Evolutionary conservation across 2,888 invertebrate species (phyloP).

Genomic region (Neoascia interrupta): DNA sequence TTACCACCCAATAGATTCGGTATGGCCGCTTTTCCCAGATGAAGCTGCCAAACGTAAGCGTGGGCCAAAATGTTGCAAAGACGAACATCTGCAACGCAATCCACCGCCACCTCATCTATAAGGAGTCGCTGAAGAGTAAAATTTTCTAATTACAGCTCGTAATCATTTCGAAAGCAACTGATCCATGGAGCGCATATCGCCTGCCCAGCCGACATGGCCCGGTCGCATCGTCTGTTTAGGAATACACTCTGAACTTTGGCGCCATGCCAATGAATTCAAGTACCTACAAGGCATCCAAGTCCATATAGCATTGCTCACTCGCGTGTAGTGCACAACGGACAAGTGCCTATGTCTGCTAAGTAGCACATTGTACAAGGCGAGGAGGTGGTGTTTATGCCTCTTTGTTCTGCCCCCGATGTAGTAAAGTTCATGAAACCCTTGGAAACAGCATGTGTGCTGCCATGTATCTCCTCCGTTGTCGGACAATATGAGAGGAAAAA

Average conservation of each 20-base stretch:
- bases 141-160: constrained; percentile 64
- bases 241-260: constrained; percentile 60
- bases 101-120: constrained; percentile 27
- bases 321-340: constrained; percentile 37
- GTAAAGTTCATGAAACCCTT: constrained; percentile 47
- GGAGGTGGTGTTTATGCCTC: constrained; percentile 14
- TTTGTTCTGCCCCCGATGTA: constrained; percentile 6
- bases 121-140: constrained; percentile 48
- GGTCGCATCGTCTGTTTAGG: constrained; percentile 1
- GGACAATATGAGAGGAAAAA: not conserved
- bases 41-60: too few species aligned
- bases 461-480: constrained; percentile 10
- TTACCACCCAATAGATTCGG: too few species aligned
- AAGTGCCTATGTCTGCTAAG: constrained; percentile 40
- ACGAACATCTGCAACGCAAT: not conserved
- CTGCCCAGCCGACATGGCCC: not conserved
- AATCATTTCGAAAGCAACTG: constrained; percentile 53
- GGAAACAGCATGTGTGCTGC: not conserved
- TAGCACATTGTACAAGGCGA: constrained; percentile 41
- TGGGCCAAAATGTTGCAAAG: too few species aligned
- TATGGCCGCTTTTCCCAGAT: too few species aligned
- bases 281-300: constrained; percentile 24
- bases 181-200: constrained; percentile 53
- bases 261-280: constrained; percentile 61
- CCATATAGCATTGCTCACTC: constrained; percentile 25